Evolutionary conservation across 2,888 invertebrate genomes (phyloP).

Genomic region (Auanema freiburgensis): DNA sequence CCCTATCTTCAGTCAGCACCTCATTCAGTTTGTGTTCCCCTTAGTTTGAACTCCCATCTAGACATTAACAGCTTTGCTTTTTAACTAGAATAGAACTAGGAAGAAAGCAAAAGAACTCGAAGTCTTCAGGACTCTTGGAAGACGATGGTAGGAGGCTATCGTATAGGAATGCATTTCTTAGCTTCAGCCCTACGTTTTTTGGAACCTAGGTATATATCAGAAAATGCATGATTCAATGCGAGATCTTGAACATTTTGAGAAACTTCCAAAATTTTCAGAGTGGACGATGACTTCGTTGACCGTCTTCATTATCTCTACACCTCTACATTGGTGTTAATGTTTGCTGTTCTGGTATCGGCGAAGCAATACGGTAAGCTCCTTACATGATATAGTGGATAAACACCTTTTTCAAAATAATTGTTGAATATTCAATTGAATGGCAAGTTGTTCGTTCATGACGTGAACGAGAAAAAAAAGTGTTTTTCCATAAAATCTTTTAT

Average conservation of each 20-base stretch:
- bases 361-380: conserved; percentile 65
- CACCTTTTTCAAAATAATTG: background rate
- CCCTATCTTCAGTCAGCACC: background rate
- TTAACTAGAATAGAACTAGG: too few species aligned
- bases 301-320: conserved; percentile 63
- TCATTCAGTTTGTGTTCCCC: background rate
- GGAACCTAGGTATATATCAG: conserved; percentile 60
- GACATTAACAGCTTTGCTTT: too few species aligned
- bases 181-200: conserved; percentile 62
- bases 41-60: too few species aligned
- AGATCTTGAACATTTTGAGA: background rate
- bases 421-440: too few species aligned
- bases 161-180: conserved; percentile 64
- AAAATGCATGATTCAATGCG: background rate
- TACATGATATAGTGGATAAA: too few species aligned
- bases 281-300: conserved; percentile 63
- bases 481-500: too few species aligned
- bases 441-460: too few species aligned
- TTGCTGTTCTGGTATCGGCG: conserved; percentile 68
- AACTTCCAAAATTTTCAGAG: conserved; percentile 28
- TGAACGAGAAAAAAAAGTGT: too few species aligned
- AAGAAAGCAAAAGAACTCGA: background rate
- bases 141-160: conserved; percentile 60
- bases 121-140: background rate
- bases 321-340: conserved; percentile 63